These are phyloP conservation scores for Acrocyrtus sp. DNA, from an alignment of 2,888 invertebrate species.

Conservation along the genomic window DNA sequence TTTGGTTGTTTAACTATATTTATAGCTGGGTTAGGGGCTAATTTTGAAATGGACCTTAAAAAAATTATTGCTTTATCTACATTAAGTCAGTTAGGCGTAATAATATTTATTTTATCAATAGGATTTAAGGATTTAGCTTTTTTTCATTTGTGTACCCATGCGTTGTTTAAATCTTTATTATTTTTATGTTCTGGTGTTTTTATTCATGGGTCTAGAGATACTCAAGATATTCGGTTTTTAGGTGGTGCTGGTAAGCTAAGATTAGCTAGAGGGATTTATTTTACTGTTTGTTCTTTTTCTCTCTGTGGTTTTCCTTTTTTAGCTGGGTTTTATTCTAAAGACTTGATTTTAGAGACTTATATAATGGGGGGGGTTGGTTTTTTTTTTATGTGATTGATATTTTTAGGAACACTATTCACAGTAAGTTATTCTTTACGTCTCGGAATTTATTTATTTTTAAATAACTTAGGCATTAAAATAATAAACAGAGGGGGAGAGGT, in stretches of 20 bases:
- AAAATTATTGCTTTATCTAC: slow-evolving; percentile 83
- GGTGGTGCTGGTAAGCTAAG: slow-evolving; percentile 68
- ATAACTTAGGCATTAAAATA: slow-evolving; percentile 68
- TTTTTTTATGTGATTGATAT: slow-evolving; percentile 71
- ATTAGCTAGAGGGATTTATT: slow-evolving; percentile 69
- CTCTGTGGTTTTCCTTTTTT: slow-evolving; percentile 76
- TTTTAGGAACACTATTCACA: slow-evolving; percentile 71
- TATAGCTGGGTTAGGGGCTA: slow-evolving; percentile 65
- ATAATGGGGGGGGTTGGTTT: slow-evolving; percentile 70
- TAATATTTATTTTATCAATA: slow-evolving; percentile 75
- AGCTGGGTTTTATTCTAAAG: slow-evolving; percentile 75
- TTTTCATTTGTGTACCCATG: slow-evolving; percentile 80
- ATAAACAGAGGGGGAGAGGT: slow-evolving; percentile 13
- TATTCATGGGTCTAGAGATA: slow-evolving; percentile 74
- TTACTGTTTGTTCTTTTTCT: slow-evolving; percentile 72
- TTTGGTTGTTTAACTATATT: slow-evolving; percentile 66
- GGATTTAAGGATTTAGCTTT: slow-evolving; percentile 72
- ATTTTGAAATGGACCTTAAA: slow-evolving; percentile 72
- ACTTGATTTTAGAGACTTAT: slow-evolving; percentile 73
- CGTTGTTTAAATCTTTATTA: slow-evolving; percentile 80
- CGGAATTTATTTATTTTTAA: slow-evolving; percentile 69
- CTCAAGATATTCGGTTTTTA: slow-evolving; percentile 77
- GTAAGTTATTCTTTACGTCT: slow-evolving; percentile 69
- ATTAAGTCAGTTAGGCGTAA: slow-evolving; percentile 79
- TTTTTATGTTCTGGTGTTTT: slow-evolving; percentile 78